Conservation (phyloP, 2,797 vertebrate species). For the Sebastiscus tertius region DNA sequence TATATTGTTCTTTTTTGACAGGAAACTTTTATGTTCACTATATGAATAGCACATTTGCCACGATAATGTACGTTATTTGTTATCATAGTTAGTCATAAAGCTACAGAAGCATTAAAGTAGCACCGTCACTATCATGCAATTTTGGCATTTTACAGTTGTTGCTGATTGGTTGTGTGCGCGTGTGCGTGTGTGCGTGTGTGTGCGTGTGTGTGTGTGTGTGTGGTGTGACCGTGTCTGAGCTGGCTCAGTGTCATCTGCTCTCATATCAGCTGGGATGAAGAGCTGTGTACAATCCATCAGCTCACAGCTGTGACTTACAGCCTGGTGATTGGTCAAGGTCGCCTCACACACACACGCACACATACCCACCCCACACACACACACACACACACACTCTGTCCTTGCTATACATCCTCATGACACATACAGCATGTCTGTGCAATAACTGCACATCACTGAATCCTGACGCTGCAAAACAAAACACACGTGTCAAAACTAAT, state of each 20-base stretch:
- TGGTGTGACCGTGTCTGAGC: slow-evolving; percentile 10
- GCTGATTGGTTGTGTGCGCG: neutral
- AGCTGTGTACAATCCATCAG: slow-evolving; percentile 58
- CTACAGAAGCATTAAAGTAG: neutral
- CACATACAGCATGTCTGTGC: neutral
- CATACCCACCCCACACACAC: slow-evolving; percentile 7
- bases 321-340: slow-evolving; percentile 64
- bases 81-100: neutral
- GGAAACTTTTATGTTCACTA: neutral
- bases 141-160: neutral
- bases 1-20: neutral
- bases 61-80: neutral
- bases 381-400: neutral
- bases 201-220: slow-evolving; percentile 4
- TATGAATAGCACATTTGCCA: neutral
- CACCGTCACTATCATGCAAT: neutral
- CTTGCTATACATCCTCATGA: slow-evolving; percentile 16
- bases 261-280: slow-evolving; percentile 45
- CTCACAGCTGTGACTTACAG: slow-evolving; percentile 63
- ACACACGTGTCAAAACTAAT: neutral
- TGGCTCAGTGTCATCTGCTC: slow-evolving; percentile 38
- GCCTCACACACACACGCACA: slow-evolving; percentile 2
- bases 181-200: neutral
- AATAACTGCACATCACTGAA: neutral
- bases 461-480: slow-evolving; percentile 24